Conservation (phyloP, 2,888 invertebrate genomes). For the Luperina nickerlii region DNA sequence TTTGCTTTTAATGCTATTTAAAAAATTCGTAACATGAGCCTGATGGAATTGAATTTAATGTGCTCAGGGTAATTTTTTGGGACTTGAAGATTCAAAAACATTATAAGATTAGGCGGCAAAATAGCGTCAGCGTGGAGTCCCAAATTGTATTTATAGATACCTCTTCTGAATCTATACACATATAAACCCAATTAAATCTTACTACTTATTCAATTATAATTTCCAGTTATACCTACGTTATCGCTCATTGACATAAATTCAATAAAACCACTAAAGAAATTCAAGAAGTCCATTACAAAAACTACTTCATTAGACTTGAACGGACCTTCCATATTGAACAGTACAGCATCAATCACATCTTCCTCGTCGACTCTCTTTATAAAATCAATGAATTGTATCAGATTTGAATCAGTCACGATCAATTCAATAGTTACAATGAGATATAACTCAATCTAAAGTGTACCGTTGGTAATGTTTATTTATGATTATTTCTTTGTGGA, state of each 20-base stretch:
- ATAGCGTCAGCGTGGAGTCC: background rate
- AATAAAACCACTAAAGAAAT: constrained; percentile 49
- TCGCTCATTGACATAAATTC: constrained; percentile 40
- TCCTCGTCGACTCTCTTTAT: constrained; percentile 72
- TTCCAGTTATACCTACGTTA: constrained; percentile 11
- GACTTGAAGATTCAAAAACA: background rate
- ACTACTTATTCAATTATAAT: background rate
- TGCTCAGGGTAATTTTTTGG: constrained; percentile 7
- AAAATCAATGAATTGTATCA: constrained; percentile 80
- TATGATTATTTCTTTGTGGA: constrained; percentile 68
- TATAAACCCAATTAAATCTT: background rate
- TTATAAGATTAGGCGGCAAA: background rate
- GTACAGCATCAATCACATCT: constrained; percentile 75
- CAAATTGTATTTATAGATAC: no score
- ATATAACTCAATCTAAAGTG: constrained; percentile 84
- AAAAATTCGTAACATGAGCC: constrained; percentile 29
- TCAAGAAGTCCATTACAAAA: constrained; percentile 56
- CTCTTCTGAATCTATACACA: background rate
- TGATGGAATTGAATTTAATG: constrained; percentile 39
- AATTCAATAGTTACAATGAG: constrained; percentile 75
- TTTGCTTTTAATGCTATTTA: constrained; percentile 45
- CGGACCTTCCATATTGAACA: constrained; percentile 64
- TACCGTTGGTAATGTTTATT: constrained; percentile 79
- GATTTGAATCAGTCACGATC: constrained; percentile 80
- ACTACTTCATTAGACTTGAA: constrained; percentile 61